These are phyloP conservation scores for Calyptommatus sinebrachiatus DNA, from an alignment of 2,113 vertebrate species.

Conservation along the genomic window DNA sequence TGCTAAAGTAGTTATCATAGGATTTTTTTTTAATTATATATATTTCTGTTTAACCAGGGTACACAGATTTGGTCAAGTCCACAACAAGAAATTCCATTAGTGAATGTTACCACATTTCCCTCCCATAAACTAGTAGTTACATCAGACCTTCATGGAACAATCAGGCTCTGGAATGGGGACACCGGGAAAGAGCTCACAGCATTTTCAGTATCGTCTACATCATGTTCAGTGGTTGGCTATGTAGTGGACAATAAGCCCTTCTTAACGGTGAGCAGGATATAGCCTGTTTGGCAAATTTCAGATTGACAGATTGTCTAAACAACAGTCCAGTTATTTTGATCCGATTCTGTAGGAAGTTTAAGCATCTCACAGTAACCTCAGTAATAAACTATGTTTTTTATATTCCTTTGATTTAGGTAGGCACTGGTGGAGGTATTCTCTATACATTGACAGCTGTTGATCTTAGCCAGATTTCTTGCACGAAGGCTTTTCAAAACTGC, in stretches of 20 bases:
- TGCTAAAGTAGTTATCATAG: no score
- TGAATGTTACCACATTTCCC: constrained; percentile 57
- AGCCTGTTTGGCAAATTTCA: background rate
- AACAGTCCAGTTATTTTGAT: no score
- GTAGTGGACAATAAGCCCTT: constrained; percentile 54
- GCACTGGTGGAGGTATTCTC: constrained; percentile 61
- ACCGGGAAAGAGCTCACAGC: constrained; percentile 63
- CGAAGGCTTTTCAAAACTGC: constrained; percentile 53
- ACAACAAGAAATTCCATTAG: constrained; percentile 64
- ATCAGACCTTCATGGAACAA: constrained; percentile 48
- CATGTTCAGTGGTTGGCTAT: constrained; percentile 60
- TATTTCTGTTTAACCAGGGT: constrained; percentile 53
- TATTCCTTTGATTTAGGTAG: constrained; percentile 53
- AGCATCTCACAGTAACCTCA: background rate
- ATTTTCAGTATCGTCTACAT: constrained; percentile 48
- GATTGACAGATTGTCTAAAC: no score
- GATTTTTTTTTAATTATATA: background rate
- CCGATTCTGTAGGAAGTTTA: background rate
- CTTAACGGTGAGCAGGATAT: constrained; percentile 60
- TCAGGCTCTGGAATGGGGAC: constrained; percentile 68
- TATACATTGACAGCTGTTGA: constrained; percentile 53
- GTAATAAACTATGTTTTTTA: background rate
- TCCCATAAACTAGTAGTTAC: constrained; percentile 63
- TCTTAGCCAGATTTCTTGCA: constrained; percentile 57
- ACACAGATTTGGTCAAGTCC: constrained; percentile 71